Conservation (phyloP, 2,113 vertebrate species). For the Microtus pennsylvanicus region DNA sequence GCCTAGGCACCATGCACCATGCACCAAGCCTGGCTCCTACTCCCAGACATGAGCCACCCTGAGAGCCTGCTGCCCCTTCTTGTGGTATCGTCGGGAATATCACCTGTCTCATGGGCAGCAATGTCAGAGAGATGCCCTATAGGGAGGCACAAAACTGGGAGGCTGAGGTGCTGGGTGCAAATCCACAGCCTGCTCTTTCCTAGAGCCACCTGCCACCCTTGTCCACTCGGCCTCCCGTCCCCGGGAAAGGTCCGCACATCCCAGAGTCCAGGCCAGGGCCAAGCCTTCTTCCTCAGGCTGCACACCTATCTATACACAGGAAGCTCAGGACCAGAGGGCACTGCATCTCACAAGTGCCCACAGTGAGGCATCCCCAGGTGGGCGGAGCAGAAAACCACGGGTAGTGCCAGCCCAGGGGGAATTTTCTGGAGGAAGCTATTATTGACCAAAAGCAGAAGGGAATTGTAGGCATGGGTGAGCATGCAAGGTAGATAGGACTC, state of each 20-base stretch:
- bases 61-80: neutral
- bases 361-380: neutral
- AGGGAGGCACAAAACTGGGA: fast-evolving
- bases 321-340: neutral
- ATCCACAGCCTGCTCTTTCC: neutral
- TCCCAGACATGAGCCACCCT: neutral
- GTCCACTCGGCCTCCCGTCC: neutral
- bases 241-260: too few relatives aligned
- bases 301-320: neutral
- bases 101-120: fast-evolving
- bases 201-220: too few relatives aligned
- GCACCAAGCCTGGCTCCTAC: neutral
- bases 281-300: fast-evolving
- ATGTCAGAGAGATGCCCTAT: neutral
- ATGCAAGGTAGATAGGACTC: neutral
- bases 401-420: neutral
- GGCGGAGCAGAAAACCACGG: fast-evolving
- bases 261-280: neutral
- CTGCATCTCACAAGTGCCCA: fast-evolving
- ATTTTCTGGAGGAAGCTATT: neutral
- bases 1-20: too few relatives aligned
- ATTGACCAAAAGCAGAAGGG: neutral
- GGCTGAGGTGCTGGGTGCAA: fast-evolving
- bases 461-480: too few relatives aligned
- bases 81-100: neutral